phyloP scores from a whole-genome alignment of 1,140 invertebrate species.

The Drosophila tristis region DNA sequence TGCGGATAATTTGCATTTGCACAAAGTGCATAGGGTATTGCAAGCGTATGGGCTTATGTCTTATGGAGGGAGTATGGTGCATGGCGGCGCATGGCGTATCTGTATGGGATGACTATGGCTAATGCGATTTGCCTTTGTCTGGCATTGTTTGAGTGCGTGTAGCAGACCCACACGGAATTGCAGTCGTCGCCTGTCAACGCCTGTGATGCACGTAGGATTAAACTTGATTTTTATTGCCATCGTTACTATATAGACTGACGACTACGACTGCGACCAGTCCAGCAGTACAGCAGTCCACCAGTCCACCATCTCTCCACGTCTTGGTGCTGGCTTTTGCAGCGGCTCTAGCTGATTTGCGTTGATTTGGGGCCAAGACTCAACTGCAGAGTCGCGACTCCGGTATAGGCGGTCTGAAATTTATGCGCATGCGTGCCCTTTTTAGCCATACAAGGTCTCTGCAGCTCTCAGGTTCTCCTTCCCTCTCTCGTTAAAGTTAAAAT shows the following conservation, averaged over 20 bases:
- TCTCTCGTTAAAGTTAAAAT: neutral
- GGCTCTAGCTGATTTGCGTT: slow-evolving; percentile 62
- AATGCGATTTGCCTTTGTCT: slow-evolving; percentile 63
- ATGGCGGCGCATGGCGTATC: neutral
- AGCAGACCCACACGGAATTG: slow-evolving; percentile 52
- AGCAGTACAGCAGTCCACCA: slow-evolving; percentile 1
- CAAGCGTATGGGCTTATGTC: neutral
- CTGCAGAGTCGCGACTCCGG: slow-evolving; percentile 35
- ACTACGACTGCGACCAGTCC: slow-evolving; percentile 2
- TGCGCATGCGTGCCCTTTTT: slow-evolving; percentile 68
- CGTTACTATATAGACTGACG: slow-evolving; percentile 76
- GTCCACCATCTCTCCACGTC: neutral
- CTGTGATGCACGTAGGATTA: slow-evolving; percentile 78
- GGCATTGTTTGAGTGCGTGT: slow-evolving; percentile 55
- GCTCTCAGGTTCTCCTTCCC: neutral
- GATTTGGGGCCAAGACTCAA: slow-evolving; percentile 66
- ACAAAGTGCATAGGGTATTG: slow-evolving; percentile 16
- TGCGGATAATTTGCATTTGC: slow-evolving; percentile 69
- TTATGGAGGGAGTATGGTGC: no score
- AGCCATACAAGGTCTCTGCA: slow-evolving; percentile 36
- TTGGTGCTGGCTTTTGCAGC: slow-evolving; percentile 2
- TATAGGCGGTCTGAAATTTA: slow-evolving; percentile 64
- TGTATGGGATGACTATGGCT: slow-evolving; percentile 35
- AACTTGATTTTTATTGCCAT: slow-evolving; percentile 83
- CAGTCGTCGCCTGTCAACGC: slow-evolving; percentile 71